phyloP scores from a whole-genome alignment of 2,113 vertebrate species.

The Pipa parva region DNA sequence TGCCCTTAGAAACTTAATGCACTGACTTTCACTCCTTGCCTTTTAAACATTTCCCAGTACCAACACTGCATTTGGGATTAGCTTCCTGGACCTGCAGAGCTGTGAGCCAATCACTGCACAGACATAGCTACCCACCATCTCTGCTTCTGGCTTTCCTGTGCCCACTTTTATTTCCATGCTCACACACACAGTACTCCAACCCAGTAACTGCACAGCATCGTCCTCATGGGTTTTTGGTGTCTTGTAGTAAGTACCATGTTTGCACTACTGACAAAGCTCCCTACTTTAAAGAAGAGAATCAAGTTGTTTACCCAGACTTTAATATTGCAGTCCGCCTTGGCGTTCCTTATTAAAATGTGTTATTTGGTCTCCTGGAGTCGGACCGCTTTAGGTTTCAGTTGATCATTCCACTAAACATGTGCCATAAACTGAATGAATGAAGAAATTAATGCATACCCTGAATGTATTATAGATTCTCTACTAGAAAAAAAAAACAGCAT shows the following conservation, averaged over 20 bases:
- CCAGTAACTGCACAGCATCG: background rate
- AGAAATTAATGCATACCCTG: slow-evolving; percentile 8
- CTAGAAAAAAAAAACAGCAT: background rate
- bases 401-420: slow-evolving; percentile 13
- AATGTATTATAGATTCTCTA: slow-evolving; percentile 30
- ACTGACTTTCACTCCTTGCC: slow-evolving; percentile 2
- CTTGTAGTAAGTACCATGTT: background rate
- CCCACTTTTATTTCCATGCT: background rate
- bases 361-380: slow-evolving; percentile 4
- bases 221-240: background rate
- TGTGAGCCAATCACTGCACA: too few relatives aligned
- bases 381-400: slow-evolving; percentile 2
- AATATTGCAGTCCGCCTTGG: background rate
- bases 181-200: background rate
- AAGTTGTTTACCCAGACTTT: background rate
- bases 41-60: background rate
- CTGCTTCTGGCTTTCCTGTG: too few relatives aligned
- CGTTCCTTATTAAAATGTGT: slow-evolving; percentile 14
- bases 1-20: background rate
- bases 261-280: slow-evolving; percentile 15
- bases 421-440: slow-evolving; percentile 23
- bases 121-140: background rate
- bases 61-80: too few relatives aligned
- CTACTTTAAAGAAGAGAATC: background rate
- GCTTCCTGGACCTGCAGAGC: too few relatives aligned